Evolutionary conservation across 1,140 invertebrate species (phyloP).

Genomic region (Magallana angulata): DNA sequence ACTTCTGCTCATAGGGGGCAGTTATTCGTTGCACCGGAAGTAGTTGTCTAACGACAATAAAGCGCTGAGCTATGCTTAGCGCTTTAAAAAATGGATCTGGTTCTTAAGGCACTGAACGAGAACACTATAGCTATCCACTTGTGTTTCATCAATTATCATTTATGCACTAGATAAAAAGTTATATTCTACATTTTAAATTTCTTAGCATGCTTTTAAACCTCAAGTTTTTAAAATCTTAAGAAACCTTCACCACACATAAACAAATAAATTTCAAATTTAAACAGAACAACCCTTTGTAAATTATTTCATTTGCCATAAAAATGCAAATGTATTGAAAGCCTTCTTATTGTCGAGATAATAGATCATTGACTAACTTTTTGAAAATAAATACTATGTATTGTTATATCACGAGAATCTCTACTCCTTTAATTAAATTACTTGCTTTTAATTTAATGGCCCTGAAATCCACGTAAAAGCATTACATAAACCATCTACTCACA

Average conservation of each 20-base stretch:
- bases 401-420: neutral
- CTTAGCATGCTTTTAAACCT: neutral
- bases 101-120: neutral
- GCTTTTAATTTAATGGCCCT: neutral
- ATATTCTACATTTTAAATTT: constrained; percentile 10
- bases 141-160: neutral
- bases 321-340: constrained; percentile 13
- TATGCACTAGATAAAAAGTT: neutral
- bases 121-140: neutral
- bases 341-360: neutral
- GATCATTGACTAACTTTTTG: neutral
- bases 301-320: constrained; percentile 9
- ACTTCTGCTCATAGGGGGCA: no score
- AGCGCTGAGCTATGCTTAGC: no score
- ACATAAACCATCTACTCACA: neutral
- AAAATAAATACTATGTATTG: neutral
- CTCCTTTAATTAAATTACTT: constrained; percentile 3
- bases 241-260: neutral
- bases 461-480: neutral
- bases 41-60: no score
- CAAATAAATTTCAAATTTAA: constrained; percentile 4
- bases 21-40: no score
- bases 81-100: neutral
- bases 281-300: neutral
- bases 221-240: neutral